These are phyloP conservation scores for Cynaeus angustus DNA, from an alignment of 2,888 invertebrate genomes.

Conservation along the genomic window DNA sequence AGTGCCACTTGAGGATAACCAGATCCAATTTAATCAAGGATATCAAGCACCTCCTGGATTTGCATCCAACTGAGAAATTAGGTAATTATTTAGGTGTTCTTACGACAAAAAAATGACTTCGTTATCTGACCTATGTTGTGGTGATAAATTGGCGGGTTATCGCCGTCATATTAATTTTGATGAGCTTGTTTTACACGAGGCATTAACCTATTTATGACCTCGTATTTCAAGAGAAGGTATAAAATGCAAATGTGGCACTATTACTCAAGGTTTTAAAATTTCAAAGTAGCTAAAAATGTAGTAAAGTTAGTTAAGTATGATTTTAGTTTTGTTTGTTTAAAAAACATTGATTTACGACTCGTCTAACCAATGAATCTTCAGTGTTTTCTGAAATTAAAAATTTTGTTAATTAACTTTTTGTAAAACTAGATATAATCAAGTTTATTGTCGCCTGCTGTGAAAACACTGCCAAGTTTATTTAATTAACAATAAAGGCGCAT, in stretches of 20 bases:
- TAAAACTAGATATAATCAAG: too few species aligned
- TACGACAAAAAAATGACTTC: not conserved
- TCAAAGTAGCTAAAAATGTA: not conserved
- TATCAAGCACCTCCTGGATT: conserved; percentile 19
- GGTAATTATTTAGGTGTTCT: conserved; percentile 14
- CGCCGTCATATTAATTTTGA: conserved; percentile 30
- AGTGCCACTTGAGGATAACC: conserved; percentile 34
- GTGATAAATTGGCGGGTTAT: conserved; percentile 18
- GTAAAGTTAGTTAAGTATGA: not conserved
- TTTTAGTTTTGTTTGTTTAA: too few species aligned
- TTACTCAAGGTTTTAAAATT: not conserved
- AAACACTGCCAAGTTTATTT: too few species aligned
- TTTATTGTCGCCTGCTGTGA: too few species aligned
- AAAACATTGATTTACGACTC: too few species aligned
- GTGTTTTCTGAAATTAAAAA: too few species aligned
- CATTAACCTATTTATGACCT: conserved; percentile 32
- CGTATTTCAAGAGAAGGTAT: conserved; percentile 15
- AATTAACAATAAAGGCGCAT: too few species aligned
- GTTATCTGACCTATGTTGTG: not conserved
- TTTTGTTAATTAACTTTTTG: too few species aligned
- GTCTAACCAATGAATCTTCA: too few species aligned
- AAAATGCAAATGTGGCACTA: conserved; percentile 24
- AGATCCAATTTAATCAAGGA: conserved; percentile 37
- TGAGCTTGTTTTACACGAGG: conserved; percentile 21
- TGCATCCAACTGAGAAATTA: conserved; percentile 23